Conservation (phyloP, 2,113 vertebrate genomes). For the Platycercus adscitus region DNA sequence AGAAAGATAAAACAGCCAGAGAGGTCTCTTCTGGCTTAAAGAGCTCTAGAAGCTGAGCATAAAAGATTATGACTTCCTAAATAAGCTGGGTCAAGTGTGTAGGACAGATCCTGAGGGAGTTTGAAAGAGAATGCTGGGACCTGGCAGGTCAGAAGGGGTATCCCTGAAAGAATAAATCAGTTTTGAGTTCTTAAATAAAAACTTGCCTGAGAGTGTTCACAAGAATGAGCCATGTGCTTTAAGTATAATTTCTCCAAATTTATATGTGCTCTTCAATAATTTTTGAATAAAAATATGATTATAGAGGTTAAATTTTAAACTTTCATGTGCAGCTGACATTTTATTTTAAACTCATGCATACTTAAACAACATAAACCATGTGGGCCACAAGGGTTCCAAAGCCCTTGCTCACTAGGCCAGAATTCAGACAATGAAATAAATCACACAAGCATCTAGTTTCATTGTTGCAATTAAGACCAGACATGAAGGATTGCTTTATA, state of each 20-base stretch:
- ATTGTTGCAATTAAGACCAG: background rate
- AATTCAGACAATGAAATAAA: background rate
- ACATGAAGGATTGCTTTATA: background rate
- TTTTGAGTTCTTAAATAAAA: background rate
- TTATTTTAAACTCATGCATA: background rate
- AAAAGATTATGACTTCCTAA: background rate
- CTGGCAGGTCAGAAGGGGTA: background rate
- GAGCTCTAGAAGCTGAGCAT: background rate
- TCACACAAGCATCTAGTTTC: background rate
- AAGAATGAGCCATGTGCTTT: background rate
- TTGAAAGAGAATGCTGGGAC: background rate
- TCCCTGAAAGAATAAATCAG: background rate
- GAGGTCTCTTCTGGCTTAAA: background rate
- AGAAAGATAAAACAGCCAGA: background rate
- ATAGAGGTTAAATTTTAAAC: background rate
- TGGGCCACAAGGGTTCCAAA: background rate
- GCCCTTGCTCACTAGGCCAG: background rate
- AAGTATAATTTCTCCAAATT: background rate
- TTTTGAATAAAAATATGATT: background rate
- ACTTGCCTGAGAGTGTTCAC: background rate
- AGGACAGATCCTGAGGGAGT: background rate
- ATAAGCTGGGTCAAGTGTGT: background rate
- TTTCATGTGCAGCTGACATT: background rate
- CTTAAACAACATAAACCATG: background rate
- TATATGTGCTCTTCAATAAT: background rate